These are phyloP conservation scores for Apoda limacodes DNA, from an alignment of 2,888 invertebrate species.

Conservation along the genomic window DNA sequence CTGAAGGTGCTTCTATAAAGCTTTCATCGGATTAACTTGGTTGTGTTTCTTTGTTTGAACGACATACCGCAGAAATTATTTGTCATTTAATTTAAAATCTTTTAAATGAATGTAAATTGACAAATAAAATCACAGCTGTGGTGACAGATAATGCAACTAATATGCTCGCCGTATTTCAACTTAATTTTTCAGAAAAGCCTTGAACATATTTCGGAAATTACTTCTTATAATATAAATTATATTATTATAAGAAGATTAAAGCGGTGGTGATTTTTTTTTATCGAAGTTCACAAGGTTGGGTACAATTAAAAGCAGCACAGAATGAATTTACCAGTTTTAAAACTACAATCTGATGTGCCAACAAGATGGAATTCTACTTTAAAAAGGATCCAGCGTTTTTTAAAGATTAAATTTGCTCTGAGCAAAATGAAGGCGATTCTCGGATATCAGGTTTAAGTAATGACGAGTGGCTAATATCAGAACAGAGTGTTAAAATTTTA, in stretches of 20 bases:
- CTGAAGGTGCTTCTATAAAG: background rate
- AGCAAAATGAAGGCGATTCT: background rate
- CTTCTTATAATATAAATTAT: background rate
- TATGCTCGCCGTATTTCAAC: background rate
- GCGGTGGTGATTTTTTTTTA: background rate
- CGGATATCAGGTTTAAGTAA: background rate
- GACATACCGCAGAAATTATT: background rate
- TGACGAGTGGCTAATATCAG: background rate
- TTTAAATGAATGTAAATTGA: background rate
- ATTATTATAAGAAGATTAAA: background rate
- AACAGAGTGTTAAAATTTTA: background rate
- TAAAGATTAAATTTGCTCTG: background rate
- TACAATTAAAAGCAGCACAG: background rate
- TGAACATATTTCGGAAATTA: background rate
- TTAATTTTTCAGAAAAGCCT: background rate
- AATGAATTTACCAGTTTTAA: slow-evolving; percentile 1
- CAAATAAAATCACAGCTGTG: background rate
- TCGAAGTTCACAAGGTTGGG: slow-evolving; percentile 1
- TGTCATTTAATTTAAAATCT: background rate
- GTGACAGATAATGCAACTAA: slow-evolving; percentile 1
- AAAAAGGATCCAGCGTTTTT: background rate
- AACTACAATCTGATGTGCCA: background rate
- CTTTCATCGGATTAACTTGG: background rate
- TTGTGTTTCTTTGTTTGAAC: background rate
- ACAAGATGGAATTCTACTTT: background rate